phyloP scores from a whole-genome alignment of 2,113 vertebrate species.

The Phaetusa simplex region DNA sequence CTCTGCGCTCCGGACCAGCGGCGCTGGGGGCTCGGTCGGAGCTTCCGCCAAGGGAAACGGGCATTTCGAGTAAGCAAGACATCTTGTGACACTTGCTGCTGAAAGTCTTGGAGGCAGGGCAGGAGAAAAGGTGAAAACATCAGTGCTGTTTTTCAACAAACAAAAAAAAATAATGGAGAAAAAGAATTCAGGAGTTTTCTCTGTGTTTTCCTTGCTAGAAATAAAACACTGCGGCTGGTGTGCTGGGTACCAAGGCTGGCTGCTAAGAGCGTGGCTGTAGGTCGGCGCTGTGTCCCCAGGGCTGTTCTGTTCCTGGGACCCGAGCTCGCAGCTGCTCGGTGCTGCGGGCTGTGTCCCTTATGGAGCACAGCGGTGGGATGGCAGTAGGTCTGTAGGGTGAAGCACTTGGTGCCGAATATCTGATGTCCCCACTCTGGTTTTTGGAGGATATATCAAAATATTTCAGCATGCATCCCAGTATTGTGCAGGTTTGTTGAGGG shows the following conservation, averaged over 20 bases:
- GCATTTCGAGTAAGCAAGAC: rapidly evolving
- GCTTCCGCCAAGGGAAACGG: not conserved
- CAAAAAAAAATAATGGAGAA: not conserved
- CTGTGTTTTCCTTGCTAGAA: not conserved
- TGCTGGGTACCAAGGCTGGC: not conserved
- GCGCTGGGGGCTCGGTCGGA: not conserved
- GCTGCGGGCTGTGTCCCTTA: not conserved
- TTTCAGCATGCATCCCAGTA: not conserved
- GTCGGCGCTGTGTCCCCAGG: not conserved
- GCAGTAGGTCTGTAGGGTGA: not conserved
- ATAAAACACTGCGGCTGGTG: not conserved
- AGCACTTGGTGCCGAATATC: not conserved
- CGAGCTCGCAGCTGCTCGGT: not conserved
- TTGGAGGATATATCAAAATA: not conserved
- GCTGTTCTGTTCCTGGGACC: not conserved
- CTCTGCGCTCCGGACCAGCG: rapidly evolving
- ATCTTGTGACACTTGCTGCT: not conserved
- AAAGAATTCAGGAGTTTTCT: not conserved
- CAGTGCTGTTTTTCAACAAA: not conserved
- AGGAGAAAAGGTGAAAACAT: not conserved
- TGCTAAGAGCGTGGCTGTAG: rapidly evolving
- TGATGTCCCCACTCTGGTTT: not conserved
- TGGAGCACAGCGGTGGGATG: rapidly evolving
- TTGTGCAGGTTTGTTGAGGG: not conserved
- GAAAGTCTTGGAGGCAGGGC: not conserved